Conservation (phyloP, 2,113 vertebrate species). For the Prionailurus bengalensis region DNA sequence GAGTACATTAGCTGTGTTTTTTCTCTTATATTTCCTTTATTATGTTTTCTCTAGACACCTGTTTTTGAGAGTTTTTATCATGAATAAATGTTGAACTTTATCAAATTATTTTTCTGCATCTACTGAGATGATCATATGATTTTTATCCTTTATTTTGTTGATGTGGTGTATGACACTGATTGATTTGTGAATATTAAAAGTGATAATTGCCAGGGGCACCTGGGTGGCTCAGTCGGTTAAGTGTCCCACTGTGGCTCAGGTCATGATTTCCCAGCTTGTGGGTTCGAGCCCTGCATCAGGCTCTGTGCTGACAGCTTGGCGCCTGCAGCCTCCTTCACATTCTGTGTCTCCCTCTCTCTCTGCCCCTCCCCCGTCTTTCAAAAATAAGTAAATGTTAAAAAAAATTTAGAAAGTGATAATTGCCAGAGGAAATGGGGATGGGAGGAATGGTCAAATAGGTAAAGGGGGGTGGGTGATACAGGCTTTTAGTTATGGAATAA, state of each 20-base stretch:
- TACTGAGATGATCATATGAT: background rate
- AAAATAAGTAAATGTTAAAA: too few species aligned
- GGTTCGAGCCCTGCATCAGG: too few species aligned
- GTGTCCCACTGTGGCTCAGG: too few species aligned
- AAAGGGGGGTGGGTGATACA: background rate
- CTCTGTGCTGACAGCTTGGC: too few species aligned
- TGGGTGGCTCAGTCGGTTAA: too few species aligned
- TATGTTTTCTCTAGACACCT: background rate
- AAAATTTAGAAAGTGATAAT: background rate
- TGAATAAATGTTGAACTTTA: background rate
- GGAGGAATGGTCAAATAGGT: background rate
- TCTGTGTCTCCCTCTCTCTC: too few species aligned
- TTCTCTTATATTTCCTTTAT: background rate
- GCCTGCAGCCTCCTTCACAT: too few species aligned
- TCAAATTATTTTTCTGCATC: background rate
- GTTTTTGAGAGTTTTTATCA: background rate
- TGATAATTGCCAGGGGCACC: too few species aligned
- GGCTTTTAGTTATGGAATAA: background rate
- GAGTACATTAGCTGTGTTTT: background rate
- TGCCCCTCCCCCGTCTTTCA: too few species aligned
- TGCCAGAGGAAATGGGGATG: background rate
- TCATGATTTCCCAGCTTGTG: too few species aligned
- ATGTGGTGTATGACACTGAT: background rate
- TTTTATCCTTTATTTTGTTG: background rate
- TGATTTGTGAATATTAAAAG: background rate